These are phyloP conservation scores for Dreissena polymorpha DNA, from an alignment of 1,140 invertebrate genomes.

Conservation along the genomic window DNA sequence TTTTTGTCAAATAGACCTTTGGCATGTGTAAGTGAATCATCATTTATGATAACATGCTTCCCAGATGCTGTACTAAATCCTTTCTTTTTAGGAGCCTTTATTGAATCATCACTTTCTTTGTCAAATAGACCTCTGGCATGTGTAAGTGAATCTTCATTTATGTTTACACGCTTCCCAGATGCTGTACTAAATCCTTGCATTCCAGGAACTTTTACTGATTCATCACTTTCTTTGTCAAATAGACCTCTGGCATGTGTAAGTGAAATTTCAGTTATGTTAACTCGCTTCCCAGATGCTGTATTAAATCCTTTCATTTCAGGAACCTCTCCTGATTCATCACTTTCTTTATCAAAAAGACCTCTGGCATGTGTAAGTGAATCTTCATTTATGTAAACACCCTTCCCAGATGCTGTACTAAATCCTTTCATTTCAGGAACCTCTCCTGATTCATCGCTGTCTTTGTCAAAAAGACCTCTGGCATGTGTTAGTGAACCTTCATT, in stretches of 20 bases:
- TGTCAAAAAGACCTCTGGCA: not conserved
- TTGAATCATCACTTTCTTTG: not conserved
- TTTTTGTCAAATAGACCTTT: not conserved
- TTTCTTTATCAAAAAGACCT: not conserved
- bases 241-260: conserved; percentile 56
- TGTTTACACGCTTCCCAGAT: conserved; percentile 54
- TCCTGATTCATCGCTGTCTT: not conserved
- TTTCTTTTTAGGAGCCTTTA: not conserved
- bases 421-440: not conserved
- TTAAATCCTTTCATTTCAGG: conserved; percentile 17
- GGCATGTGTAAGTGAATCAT: not conserved
- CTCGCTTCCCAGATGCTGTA: conserved; percentile 53
- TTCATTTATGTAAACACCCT: conserved; percentile 3
- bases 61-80: conserved; percentile 43
- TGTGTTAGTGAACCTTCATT: conserved; percentile 11
- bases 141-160: conserved; percentile 59
- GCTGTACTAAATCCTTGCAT: conserved; percentile 40
- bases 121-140: conserved; percentile 10
- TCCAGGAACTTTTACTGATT: not conserved
- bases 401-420: conserved; percentile 40
- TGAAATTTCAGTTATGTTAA: conserved; percentile 54
- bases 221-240: conserved; percentile 19
- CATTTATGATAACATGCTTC: conserved; percentile 11
- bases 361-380: conserved; percentile 2
- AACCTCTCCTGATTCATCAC: not conserved